Evolutionary conservation across 2,888 invertebrate genomes (phyloP).

Genomic region (Lypha dubia): DNA sequence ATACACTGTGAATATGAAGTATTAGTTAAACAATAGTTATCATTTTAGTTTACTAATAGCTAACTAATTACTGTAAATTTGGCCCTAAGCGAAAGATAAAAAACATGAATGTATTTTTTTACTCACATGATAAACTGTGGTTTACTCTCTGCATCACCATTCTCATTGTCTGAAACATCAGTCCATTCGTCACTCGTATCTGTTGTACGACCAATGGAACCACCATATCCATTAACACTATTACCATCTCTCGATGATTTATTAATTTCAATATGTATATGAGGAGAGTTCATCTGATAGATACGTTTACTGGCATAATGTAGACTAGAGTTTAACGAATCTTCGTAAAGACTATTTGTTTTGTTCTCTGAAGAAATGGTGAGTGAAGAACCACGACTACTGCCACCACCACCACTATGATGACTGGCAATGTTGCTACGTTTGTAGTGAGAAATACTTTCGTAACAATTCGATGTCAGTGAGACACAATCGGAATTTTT

Average conservation of each 20-base stretch:
- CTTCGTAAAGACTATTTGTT: constrained; percentile 83
- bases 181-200: constrained; percentile 83
- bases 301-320: constrained; percentile 59
- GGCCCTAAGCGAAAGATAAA: no score
- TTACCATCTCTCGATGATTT: constrained; percentile 72
- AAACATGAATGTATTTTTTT: constrained; percentile 6
- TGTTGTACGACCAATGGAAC: constrained; percentile 77
- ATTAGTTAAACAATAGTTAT: no score
- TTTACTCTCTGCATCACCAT: constrained; percentile 62
- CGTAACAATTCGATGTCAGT: constrained; percentile 82
- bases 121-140: constrained; percentile 83
- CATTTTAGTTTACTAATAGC: no score
- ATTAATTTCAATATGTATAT: constrained; percentile 54
- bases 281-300: constrained; percentile 40
- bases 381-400: constrained; percentile 81
- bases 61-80: no score
- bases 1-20: no score
- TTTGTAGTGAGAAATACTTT: constrained; percentile 80
- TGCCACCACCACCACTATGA: constrained; percentile 73
- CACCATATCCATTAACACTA: constrained; percentile 67
- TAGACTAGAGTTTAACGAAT: constrained; percentile 68
- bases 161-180: constrained; percentile 81
- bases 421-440: constrained; percentile 65
- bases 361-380: constrained; percentile 83
- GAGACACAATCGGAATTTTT: constrained; percentile 78